Evolutionary conservation across 2,888 invertebrate species (phyloP).

Genomic region (Psococerastis gibbosa): DNA sequence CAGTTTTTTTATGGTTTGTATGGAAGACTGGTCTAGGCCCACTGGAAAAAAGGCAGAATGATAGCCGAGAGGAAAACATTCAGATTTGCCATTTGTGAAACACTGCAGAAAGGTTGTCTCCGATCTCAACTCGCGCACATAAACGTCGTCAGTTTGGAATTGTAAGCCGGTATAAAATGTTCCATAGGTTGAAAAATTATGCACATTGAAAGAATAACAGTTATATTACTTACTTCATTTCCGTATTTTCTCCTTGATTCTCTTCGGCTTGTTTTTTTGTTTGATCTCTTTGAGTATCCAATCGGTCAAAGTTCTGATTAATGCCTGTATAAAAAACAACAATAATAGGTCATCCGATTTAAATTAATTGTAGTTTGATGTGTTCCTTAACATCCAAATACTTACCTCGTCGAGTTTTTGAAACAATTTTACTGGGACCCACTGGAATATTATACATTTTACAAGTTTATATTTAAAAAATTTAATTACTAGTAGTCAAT

Average conservation of each 20-base stretch:
- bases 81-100: too few relatives aligned
- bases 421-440: conserved; percentile 73
- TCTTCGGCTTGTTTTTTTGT: conserved; percentile 47
- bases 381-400: conserved; percentile 13
- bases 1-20: conserved; percentile 39
- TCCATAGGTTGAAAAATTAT: too few relatives aligned
- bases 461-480: too few relatives aligned
- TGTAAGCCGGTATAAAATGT: too few relatives aligned
- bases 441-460: conserved; percentile 75
- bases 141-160: too few relatives aligned
- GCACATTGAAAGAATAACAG: too few relatives aligned
- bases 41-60: conserved; percentile 28
- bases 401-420: conserved; percentile 64
- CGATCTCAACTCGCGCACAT: too few relatives aligned
- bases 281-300: conserved; percentile 52
- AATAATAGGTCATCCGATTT: neutral
- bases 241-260: too few relatives aligned
- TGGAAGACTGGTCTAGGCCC: conserved; percentile 70
- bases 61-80: too few relatives aligned
- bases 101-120: too few relatives aligned
- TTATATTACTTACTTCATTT: too few relatives aligned
- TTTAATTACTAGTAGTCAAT: too few relatives aligned
- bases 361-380: conserved; percentile 15
- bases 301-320: conserved; percentile 60
- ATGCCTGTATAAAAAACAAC: conserved; percentile 35